Evolutionary conservation across 2,113 vertebrate genomes (phyloP).

Genomic region (Salvator merianae): DNA sequence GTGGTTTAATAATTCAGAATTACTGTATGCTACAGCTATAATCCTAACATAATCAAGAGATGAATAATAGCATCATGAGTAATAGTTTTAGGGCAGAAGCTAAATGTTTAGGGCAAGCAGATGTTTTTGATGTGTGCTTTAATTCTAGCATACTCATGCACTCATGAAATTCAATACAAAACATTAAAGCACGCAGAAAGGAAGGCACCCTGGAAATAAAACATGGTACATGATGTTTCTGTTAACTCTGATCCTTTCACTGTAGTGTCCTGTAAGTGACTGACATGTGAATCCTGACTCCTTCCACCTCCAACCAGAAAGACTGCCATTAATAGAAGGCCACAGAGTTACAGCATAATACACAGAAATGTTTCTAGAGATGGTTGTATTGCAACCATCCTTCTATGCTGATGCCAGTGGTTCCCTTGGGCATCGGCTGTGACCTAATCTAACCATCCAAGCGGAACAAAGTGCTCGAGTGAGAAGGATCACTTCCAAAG

Average conservation of each 20-base stretch:
- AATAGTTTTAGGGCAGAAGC: not conserved
- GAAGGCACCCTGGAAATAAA: not conserved
- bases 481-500: not conserved
- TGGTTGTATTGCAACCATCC: constrained; percentile 1
- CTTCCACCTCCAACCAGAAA: not conserved
- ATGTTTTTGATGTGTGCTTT: constrained; percentile 4
- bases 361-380: not conserved
- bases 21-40: not conserved
- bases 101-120: not conserved
- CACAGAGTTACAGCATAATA: not conserved
- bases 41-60: not conserved
- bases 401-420: constrained; percentile 28
- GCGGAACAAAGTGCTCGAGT: not conserved
- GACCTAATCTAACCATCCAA: not conserved
- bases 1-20: not conserved
- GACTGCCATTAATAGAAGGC: not conserved
- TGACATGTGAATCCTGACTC: not conserved
- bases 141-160: not conserved
- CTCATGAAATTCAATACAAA: constrained; percentile 20
- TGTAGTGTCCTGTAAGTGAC: constrained; percentile 7
- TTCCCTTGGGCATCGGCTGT: constrained; percentile 14
- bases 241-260: not conserved
- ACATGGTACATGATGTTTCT: not conserved
- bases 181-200: constrained; percentile 5
- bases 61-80: not conserved